phyloP scores from a whole-genome alignment of 2,888 invertebrate genomes.

The Melanophora roralis region DNA sequence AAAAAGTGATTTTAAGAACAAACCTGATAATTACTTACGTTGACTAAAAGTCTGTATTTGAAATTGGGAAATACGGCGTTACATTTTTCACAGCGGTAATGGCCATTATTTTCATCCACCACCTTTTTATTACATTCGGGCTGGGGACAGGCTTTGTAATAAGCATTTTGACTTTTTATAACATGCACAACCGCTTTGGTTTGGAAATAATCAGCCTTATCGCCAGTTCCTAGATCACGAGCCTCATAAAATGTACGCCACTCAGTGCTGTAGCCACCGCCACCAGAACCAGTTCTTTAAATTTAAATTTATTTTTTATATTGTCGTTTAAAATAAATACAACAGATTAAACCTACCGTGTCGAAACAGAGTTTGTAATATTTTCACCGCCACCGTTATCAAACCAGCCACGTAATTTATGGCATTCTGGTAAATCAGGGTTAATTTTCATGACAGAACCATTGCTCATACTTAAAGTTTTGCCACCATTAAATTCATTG shows the following conservation, averaged over 20 bases:
- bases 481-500: constrained; percentile 91
- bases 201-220: constrained; percentile 89
- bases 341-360: constrained; percentile 78
- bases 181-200: constrained; percentile 87
- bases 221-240: constrained; percentile 84
- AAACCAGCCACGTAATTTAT: constrained; percentile 93
- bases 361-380: constrained; percentile 82
- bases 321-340: neutral
- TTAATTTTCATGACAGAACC: constrained; percentile 86
- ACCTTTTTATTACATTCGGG: constrained; percentile 97
- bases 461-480: constrained; percentile 81
- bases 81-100: constrained; percentile 97
- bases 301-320: neutral
- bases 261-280: constrained; percentile 78
- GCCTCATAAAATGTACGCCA: constrained; percentile 89
- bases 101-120: constrained; percentile 90
- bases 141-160: constrained; percentile 94
- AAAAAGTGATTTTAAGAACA: no score
- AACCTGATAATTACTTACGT: no score
- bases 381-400: constrained; percentile 85
- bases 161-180: constrained; percentile 87
- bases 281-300: constrained; percentile 73
- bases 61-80: constrained; percentile 88
- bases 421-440: constrained; percentile 93
- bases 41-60: constrained; percentile 89